Conservation (phyloP, 2,113 vertebrate species). For the Calidris pugnax region DNA sequence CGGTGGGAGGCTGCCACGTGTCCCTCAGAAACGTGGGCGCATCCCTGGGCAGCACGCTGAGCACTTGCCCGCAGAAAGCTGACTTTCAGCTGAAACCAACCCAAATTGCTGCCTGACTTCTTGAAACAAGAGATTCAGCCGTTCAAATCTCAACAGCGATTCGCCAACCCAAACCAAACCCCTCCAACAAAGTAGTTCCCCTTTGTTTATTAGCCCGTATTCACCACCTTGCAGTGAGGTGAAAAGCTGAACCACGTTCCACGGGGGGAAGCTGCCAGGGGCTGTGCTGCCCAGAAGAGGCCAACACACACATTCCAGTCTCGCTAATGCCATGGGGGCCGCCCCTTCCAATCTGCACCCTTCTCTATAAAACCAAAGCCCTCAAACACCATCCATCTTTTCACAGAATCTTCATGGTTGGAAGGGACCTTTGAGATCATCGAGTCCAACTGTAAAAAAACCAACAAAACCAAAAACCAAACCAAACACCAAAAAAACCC, state of each 20-base stretch:
- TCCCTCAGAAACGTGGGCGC: not conserved
- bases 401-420: no score
- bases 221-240: not conserved
- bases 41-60: not conserved
- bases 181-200: not conserved
- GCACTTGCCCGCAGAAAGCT: not conserved
- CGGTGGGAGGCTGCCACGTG: not conserved
- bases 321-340: not conserved
- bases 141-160: not conserved
- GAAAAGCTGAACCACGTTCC: not conserved
- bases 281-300: not conserved
- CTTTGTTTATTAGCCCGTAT: constrained; percentile 17
- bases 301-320: accelerated
- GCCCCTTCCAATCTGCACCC: not conserved
- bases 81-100: not conserved
- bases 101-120: not conserved
- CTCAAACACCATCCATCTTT: not conserved
- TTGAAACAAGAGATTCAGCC: not conserved
- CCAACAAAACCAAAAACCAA: no score
- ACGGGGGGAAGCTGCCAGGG: not conserved
- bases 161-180: not conserved
- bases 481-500: no score
- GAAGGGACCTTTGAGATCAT: no score
- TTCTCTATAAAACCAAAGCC: not conserved
- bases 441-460: no score